Evolutionary conservation across 1,140 invertebrate species (phyloP), one percentile per base, ranked within the genome.

Genomic region (Sesamia nonagrioides): DNA sequence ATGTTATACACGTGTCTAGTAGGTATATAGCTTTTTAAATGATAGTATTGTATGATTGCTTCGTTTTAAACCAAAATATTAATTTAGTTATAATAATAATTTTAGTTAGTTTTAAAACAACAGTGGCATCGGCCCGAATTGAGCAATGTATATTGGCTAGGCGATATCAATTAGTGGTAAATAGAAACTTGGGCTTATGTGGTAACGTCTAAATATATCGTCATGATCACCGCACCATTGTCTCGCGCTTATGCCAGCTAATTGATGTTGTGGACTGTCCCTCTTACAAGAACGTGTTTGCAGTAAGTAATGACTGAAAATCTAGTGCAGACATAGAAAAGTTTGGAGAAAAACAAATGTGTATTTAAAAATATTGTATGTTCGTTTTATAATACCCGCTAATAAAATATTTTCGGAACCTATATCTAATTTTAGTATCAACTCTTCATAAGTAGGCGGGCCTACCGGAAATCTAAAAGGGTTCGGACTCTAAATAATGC

Each of bases 381-480:
- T 13, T 11, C 1, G 58, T 15, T 27, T 37, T 21, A n/a, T 15
- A 60, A 37, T 61, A 6, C 8, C 17, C 35, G 6, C 2, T 3
- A 8, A 61, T 61, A 13, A 15, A 61, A 60, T 60, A 60, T 35
- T 60, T 33, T 27, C 21, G 48, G 45, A 66, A 40, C 33, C 33
- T 66, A 0, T 5, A 13, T 42, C 45, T 54, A 66, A 50, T 21
- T 77, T 48, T 17, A 71, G 27, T 13, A 21, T 21, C 11, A 21
- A 8, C 0, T 48, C 21, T 40, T 56, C 6, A 33, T 2, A 33
- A 54, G 52, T 60, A 68, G 33, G 35, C 48, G 42, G 56, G 56
- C 33, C n/a, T 75, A 71, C 80, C 75, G 75, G 80, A 81, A 81
- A 78, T 75, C 68, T 78, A 75, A 74, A 60, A 76, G 60, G 80